Evolutionary conservation across 2,888 invertebrate species (phyloP).

Genomic region (Reticulitermes lucifugus): DNA sequence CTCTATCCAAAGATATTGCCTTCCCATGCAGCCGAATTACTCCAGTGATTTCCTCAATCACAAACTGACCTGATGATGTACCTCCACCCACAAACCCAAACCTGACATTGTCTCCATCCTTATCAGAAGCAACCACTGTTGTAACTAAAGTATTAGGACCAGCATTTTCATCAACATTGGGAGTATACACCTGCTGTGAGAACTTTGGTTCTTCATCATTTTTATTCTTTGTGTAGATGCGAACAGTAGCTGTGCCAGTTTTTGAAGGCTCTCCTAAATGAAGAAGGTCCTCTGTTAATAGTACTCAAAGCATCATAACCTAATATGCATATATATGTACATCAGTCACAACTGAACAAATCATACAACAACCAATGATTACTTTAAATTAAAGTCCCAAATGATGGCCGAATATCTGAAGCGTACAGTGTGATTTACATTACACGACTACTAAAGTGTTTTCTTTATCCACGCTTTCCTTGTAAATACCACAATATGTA

Average conservation of each 20-base stretch:
- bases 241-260: conserved; percentile 92
- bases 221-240: conserved; percentile 97
- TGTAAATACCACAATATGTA: no score
- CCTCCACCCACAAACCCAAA: conserved; percentile 91
- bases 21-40: conserved; percentile 91
- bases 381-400: no score
- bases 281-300: background rate
- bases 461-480: no score
- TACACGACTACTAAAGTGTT: no score
- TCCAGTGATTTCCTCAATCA: conserved; percentile 95
- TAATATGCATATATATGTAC: no score
- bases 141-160: conserved; percentile 95
- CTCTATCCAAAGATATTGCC: conserved; percentile 87
- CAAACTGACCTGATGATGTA: conserved; percentile 91
- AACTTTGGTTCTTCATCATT: conserved; percentile 98
- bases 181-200: conserved; percentile 95
- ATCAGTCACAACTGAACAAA: background rate
- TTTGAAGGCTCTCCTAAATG: conserved; percentile 84
- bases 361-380: no score
- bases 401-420: no score
- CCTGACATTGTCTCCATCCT: conserved; percentile 95
- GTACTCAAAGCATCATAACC: background rate
- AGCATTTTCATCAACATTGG: conserved; percentile 96
- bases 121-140: conserved; percentile 96
- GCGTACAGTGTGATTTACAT: no score